Percentiles rank a stretch among this genome's conserved stretches.
These are phyloP conservation scores for Stegana nigrithorax DNA, from an alignment of 2,888 invertebrate genomes.

Conservation along the genomic window DNA sequence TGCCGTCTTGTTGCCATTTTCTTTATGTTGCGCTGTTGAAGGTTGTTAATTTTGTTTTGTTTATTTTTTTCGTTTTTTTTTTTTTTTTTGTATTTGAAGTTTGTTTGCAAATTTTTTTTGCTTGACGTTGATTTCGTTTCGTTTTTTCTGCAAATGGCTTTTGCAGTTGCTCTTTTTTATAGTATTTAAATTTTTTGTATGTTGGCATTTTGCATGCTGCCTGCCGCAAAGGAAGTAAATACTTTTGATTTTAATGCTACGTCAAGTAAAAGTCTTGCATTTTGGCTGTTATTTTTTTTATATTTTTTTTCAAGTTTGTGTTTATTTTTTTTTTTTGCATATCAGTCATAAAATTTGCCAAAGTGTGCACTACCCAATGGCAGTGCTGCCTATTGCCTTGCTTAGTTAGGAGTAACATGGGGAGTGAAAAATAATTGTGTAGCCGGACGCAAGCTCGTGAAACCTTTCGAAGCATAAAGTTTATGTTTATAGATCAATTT, in stretches of 20 bases:
- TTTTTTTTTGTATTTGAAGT: slow-evolving; percentile 3
- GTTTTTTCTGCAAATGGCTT: slow-evolving; percentile 18
- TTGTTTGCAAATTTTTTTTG: slow-evolving; percentile 7
- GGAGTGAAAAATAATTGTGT: no score
- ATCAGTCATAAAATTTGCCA: no score
- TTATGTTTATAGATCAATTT: no score
- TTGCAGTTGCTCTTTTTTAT: slow-evolving; percentile 39
- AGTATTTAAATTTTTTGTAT: background rate
- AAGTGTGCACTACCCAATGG: no score
- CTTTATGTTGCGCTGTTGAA: slow-evolving; percentile 13
- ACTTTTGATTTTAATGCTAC: slow-evolving; percentile 1
- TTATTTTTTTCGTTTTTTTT: slow-evolving; percentile 3
- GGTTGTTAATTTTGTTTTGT: slow-evolving; percentile 15
- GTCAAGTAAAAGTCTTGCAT: slow-evolving; percentile 10
- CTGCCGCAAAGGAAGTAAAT: slow-evolving; percentile 12
- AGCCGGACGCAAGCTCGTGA: no score
- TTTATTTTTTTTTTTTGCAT: no score
- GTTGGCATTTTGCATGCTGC: background rate
- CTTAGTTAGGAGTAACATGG: no score
- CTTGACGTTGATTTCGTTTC: background rate
- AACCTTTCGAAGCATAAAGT: no score
- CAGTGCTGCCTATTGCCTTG: no score
- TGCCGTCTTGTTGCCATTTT: background rate
- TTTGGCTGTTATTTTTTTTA: slow-evolving; percentile 4
- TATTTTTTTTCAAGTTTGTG: background rate